These are phyloP conservation scores for Chrosomus eos DNA, from an alignment of 2,797 vertebrate genomes.

Conservation along the genomic window DNA sequence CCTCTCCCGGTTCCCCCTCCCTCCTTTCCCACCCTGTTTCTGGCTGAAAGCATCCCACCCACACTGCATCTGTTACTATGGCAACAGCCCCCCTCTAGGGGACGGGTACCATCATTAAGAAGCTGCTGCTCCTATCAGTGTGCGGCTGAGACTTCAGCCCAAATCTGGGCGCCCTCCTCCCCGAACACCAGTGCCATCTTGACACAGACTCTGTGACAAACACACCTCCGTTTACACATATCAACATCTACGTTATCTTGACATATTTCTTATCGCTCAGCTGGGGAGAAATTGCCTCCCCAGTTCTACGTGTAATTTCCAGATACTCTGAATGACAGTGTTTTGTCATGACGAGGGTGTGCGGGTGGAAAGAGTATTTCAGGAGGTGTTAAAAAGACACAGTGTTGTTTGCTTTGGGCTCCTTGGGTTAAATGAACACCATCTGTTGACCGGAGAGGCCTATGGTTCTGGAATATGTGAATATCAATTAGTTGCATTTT, in stretches of 20 bases:
- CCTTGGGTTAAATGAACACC: slow-evolving; percentile 70
- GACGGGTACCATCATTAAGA: slow-evolving; percentile 42
- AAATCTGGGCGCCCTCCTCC: not conserved
- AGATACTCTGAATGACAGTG: slow-evolving; percentile 35
- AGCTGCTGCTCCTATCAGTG: slow-evolving; percentile 26
- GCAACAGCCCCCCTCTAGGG: slow-evolving; percentile 67
- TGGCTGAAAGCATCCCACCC: slow-evolving; percentile 66
- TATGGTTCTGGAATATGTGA: slow-evolving; percentile 71
- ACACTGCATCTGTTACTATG: slow-evolving; percentile 76
- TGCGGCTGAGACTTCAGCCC: slow-evolving; percentile 11
- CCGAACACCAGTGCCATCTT: not conserved
- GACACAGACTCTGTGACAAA: slow-evolving; percentile 8
- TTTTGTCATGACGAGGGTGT: slow-evolving; percentile 31
- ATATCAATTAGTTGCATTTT: slow-evolving; percentile 74
- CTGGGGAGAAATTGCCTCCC: slow-evolving; percentile 35
- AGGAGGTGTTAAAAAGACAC: slow-evolving; percentile 59
- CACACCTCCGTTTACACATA: slow-evolving; percentile 10
- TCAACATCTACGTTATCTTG: slow-evolving; percentile 28
- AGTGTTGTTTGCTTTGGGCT: slow-evolving; percentile 57
- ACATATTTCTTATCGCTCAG: slow-evolving; percentile 42
- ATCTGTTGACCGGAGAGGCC: slow-evolving; percentile 73
- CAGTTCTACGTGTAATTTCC: slow-evolving; percentile 42
- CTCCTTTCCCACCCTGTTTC: slow-evolving; percentile 69
- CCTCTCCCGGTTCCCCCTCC: slow-evolving; percentile 16
- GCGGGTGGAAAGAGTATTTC: slow-evolving; percentile 53